Evolutionary conservation across 1,140 invertebrate species (phyloP).

Genomic region (Trachymyrmex septentrionalis): DNA sequence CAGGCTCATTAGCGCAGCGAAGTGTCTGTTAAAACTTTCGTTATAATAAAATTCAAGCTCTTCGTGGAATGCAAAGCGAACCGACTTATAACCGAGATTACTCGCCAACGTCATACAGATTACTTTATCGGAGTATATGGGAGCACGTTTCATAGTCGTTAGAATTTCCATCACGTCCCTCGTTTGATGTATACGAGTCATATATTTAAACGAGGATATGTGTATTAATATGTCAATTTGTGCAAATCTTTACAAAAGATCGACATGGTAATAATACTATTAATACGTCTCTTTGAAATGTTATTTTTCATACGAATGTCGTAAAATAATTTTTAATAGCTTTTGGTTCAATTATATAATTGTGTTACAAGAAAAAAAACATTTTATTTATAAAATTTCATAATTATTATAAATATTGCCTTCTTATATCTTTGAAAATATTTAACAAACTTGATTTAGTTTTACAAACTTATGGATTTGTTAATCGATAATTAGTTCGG

Average conservation of each 20-base stretch:
- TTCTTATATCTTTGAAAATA: neutral
- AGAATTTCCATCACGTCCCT: constrained; percentile 53
- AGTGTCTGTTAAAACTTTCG: neutral
- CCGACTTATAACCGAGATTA: constrained; percentile 23
- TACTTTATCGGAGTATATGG: constrained; percentile 31
- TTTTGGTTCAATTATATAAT: neutral
- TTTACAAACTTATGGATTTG: neutral
- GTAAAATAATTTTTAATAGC: neutral
- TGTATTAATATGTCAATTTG: constrained; percentile 27
- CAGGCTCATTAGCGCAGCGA: neutral
- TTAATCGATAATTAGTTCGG: neutral
- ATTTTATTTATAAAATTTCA: neutral
- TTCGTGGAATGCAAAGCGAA: neutral
- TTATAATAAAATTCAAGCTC: neutral
- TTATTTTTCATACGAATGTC: neutral
- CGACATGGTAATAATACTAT: neutral
- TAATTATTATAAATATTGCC: neutral
- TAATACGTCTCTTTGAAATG: neutral
- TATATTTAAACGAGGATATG: constrained; percentile 24
- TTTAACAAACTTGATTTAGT: neutral
- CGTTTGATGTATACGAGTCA: constrained; percentile 37
- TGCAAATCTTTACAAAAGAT: neutral
- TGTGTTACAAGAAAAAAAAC: neutral
- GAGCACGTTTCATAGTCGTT: constrained; percentile 28
- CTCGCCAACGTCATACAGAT: constrained; percentile 16